phyloP scores from a whole-genome alignment of 1,140 invertebrate genomes.

The Liolophura sinensis region DNA sequence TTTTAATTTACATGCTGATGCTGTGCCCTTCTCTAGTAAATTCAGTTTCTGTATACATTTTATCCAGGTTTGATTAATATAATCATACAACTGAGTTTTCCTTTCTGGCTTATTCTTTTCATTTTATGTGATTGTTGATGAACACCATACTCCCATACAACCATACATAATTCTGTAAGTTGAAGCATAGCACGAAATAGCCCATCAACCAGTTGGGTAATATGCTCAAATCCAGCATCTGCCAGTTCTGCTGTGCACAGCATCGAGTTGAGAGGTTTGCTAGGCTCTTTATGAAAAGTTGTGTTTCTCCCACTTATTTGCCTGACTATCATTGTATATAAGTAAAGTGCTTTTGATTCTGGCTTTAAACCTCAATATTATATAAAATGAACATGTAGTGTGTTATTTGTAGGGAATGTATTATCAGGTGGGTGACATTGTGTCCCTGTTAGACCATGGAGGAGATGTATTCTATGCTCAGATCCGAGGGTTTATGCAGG shows the following conservation, averaged over 20 bases:
- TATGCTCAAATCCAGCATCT: too few relatives aligned
- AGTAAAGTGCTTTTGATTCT: neutral
- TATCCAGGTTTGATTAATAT: neutral
- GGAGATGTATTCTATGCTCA: conserved; percentile 86
- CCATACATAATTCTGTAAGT: too few relatives aligned
- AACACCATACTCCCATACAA: too few relatives aligned
- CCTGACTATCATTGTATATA: neutral
- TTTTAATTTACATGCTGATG: neutral
- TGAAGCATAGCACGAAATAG: too few relatives aligned
- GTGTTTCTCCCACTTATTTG: neutral
- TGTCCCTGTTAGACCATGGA: conserved; percentile 78
- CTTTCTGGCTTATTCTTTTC: neutral
- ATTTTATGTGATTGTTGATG: neutral
- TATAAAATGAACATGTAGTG: neutral
- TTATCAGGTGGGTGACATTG: conserved; percentile 89
- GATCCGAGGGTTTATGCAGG: conserved; percentile 83
- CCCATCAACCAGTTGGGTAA: too few relatives aligned
- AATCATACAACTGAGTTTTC: neutral
- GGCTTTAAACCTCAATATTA: neutral
- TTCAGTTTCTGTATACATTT: too few relatives aligned
- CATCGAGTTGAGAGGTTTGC: too few relatives aligned
- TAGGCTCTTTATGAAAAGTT: too few relatives aligned
- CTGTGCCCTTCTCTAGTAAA: neutral
- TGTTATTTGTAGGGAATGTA: conserved; percentile 67
- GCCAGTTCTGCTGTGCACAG: too few relatives aligned